These are phyloP conservation scores for Corapipo altera DNA, from an alignment of 2,113 vertebrate genomes.

Conservation along the genomic window DNA sequence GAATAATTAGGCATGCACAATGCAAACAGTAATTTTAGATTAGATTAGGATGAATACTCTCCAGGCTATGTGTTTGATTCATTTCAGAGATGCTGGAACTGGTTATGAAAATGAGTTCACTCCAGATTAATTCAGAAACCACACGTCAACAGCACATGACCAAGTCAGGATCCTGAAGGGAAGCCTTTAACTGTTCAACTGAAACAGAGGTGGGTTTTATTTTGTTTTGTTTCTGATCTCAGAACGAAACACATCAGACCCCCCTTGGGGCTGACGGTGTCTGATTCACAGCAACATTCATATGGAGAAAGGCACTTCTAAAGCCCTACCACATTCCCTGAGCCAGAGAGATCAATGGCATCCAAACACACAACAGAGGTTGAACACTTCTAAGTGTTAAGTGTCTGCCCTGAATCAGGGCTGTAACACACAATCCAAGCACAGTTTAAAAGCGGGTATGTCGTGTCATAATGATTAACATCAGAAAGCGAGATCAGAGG, in stretches of 20 bases:
- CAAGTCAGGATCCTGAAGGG: not conserved
- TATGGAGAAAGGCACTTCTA: constrained; percentile 7
- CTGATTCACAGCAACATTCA: not conserved
- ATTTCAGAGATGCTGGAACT: constrained; percentile 42
- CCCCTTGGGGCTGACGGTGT: not conserved
- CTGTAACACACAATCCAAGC: not conserved
- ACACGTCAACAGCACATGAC: not conserved
- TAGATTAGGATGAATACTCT: constrained; percentile 58
- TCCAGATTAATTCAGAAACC: constrained; percentile 20
- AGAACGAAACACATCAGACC: not conserved
- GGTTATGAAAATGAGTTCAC: constrained; percentile 35
- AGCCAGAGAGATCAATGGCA: constrained; percentile 29
- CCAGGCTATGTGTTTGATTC: constrained; percentile 36
- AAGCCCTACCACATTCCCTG: not conserved
- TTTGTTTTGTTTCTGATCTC: not conserved
- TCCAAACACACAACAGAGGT: constrained; percentile 15
- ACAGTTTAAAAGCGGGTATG: not conserved
- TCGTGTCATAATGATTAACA: constrained; percentile 16
- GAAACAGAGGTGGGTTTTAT: not conserved
- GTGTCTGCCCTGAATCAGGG: not conserved
- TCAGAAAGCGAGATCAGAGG: not conserved
- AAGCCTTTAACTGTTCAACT: not conserved
- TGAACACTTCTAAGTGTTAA: not conserved
- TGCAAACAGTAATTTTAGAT: constrained; percentile 50
- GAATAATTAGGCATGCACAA: constrained; percentile 19